Evolutionary conservation across 37 sponge, comb jelly and placozoan species (phyloP).

Genomic region (Aplysina aerophoba): DNA sequence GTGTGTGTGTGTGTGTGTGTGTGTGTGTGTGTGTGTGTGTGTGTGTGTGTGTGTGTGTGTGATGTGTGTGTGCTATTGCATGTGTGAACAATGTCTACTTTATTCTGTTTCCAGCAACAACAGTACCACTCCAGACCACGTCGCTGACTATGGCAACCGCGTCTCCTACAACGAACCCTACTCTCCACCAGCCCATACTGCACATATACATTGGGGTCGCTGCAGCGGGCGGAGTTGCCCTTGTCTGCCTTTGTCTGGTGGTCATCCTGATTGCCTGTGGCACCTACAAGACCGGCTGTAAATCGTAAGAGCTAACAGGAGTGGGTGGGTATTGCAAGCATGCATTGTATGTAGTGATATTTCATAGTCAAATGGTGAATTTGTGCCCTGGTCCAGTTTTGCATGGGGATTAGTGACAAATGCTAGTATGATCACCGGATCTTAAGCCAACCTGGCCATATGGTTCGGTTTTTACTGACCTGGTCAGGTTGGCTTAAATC

Average conservation of each 20-base stretch:
- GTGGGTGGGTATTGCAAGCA: too few species aligned
- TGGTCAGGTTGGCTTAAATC: too few species aligned
- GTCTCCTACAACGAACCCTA: background rate
- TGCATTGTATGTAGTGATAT: too few species aligned
- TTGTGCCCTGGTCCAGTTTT: too few species aligned
- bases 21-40: slow-evolving; percentile 24
- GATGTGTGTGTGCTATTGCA: background rate
- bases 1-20: slow-evolving; percentile 37
- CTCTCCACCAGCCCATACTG: background rate
- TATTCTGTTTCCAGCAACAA: background rate
- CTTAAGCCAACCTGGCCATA: too few species aligned
- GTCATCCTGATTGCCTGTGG: background rate
- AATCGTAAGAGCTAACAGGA: background rate
- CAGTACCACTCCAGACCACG: background rate
- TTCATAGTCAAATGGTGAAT: too few species aligned
- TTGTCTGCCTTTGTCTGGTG: background rate
- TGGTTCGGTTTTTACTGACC: too few species aligned
- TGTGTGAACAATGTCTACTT: slow-evolving; percentile 18
- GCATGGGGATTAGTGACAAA: too few species aligned
- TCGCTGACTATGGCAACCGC: background rate
- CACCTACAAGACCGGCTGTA: background rate
- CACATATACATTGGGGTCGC: background rate
- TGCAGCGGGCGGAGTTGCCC: background rate
- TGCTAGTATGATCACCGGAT: too few species aligned
- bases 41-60: slow-evolving; percentile 23